These are phyloP conservation scores for Meloe dianella DNA, from an alignment of 2,888 invertebrate species.

Conservation along the genomic window DNA sequence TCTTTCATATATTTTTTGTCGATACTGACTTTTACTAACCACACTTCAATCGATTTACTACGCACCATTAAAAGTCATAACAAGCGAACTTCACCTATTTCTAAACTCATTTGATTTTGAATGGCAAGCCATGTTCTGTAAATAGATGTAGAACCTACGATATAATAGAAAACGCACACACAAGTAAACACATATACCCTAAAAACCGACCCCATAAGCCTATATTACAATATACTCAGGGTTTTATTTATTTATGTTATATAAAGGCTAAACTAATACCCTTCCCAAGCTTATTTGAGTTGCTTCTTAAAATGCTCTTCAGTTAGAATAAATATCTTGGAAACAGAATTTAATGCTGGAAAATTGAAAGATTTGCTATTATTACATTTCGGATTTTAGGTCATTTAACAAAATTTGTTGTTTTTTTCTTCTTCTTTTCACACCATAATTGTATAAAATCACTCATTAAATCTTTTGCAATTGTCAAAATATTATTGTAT, in stretches of 20 bases:
- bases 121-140: not conserved
- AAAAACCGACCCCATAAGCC: not conserved
- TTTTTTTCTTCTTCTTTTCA: too few relatives aligned
- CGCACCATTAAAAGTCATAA: not conserved
- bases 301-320: not conserved
- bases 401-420: too few relatives aligned
- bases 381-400: too few relatives aligned
- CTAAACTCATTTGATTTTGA: not conserved
- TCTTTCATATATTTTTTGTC: not conserved
- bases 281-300: not conserved
- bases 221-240: not conserved
- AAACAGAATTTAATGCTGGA: not conserved
- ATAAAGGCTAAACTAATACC: not conserved
- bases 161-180: not conserved
- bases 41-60: not conserved
- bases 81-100: not conserved
- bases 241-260: not conserved
- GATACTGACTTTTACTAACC: not conserved
- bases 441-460: too few relatives aligned
- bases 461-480: too few relatives aligned
- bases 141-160: not conserved
- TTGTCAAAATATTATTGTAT: too few relatives aligned
- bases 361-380: not conserved
- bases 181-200: too few relatives aligned
- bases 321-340: not conserved